Percentiles rank a stretch among this genome's conserved stretches.
Evolutionary conservation across 92 coral and sea anemone species (phyloP).

Genomic region (Ricordea florida): DNA sequence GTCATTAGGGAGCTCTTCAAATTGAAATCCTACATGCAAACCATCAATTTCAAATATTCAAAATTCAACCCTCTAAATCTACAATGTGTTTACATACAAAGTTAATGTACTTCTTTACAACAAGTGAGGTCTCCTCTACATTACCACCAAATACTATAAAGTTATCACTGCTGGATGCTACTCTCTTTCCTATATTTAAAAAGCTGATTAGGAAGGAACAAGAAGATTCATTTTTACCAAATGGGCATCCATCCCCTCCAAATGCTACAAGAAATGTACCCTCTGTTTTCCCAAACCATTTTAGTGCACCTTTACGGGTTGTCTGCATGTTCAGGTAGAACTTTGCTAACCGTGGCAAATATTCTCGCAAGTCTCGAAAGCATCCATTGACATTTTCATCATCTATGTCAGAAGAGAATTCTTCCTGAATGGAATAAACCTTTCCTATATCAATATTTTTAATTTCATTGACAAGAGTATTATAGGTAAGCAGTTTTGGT

Average conservation of each 20-base stretch:
- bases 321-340: conserved; percentile 50
- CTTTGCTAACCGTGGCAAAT: conserved; percentile 66
- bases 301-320: conserved; percentile 43
- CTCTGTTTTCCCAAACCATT: conserved; percentile 79
- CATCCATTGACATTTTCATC: conserved; percentile 65
- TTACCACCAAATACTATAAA: conserved; percentile 64
- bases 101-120: conserved; percentile 34
- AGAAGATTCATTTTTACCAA: conserved; percentile 73
- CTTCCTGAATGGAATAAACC: conserved; percentile 36
- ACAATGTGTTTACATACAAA: conserved; percentile 48
- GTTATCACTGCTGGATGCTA: conserved; percentile 56
- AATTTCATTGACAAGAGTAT: conserved; percentile 32
- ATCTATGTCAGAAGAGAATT: conserved; percentile 53
- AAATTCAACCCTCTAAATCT: conserved; percentile 50
- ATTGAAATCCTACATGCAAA: conserved; percentile 53
- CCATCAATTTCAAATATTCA: conserved; percentile 54
- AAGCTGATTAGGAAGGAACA: conserved; percentile 73
- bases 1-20: conserved; percentile 59
- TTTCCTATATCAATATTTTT: conserved; percentile 49
- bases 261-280: conserved; percentile 68
- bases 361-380: conserved; percentile 69
- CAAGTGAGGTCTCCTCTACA: conserved; percentile 53
- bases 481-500: conserved; percentile 57
- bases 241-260: conserved; percentile 74
- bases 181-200: conserved; percentile 69